Percentiles rank a stretch among this genome's conserved stretches.
Conservation (phyloP, 2,888 invertebrate species). For the Polyommatus icarus region DNA sequence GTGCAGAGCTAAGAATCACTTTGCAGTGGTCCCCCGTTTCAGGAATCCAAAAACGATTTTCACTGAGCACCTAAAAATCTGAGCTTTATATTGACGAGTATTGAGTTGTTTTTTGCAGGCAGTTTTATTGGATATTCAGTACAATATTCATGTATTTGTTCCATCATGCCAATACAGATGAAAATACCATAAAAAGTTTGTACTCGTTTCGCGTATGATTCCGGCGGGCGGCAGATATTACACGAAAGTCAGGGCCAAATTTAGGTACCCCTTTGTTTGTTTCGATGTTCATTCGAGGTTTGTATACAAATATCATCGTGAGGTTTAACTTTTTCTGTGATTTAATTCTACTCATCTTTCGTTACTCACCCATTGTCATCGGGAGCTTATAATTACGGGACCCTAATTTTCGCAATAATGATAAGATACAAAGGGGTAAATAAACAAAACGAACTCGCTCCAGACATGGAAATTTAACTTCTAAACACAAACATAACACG, state of each 20-base stretch:
- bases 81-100: conserved; percentile 55
- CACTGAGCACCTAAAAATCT: conserved; percentile 58
- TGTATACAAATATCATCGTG: not conserved
- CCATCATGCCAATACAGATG: conserved; percentile 75
- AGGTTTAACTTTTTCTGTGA: not conserved
- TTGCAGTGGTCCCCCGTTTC: conserved; percentile 61
- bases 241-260: conserved; percentile 62
- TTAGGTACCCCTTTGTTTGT: conserved; percentile 29
- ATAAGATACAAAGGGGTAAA: not conserved
- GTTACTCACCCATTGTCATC: not conserved
- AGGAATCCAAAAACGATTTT: conserved; percentile 72
- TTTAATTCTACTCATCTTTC: not conserved
- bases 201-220: conserved; percentile 61
- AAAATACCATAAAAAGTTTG: conserved; percentile 73
- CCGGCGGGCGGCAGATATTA: conserved; percentile 51
- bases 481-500: conserved; percentile 10
- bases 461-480: conserved; percentile 20
- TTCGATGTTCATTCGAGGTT: conserved; percentile 36
- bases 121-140: conserved; percentile 68
- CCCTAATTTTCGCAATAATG: not conserved
- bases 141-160: conserved; percentile 78
- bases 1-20: conserved; percentile 47
- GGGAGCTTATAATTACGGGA: not conserved
- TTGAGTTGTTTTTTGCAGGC: conserved; percentile 59
- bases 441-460: not conserved